Conservation (phyloP, 2,113 vertebrate species). For the Kryptolebias marmoratus region DNA sequence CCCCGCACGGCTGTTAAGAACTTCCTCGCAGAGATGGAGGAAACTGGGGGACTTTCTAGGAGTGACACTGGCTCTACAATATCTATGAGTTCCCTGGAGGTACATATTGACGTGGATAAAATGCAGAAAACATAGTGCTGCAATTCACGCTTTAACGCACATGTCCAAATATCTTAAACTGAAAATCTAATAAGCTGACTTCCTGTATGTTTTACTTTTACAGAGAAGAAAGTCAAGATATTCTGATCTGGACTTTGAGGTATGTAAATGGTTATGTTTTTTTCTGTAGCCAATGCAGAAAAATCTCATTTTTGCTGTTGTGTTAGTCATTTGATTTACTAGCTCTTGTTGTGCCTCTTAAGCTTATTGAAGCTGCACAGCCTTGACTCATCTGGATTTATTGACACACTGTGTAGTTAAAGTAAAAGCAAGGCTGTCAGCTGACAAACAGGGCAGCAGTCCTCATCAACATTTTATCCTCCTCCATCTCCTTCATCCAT, state of each 20-base stretch:
- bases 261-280: slow-evolving; percentile 78
- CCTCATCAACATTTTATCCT: slow-evolving; percentile 77
- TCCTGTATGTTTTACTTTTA: slow-evolving; percentile 66
- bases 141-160: slow-evolving; percentile 8
- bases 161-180: neutral
- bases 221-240: slow-evolving; percentile 99
- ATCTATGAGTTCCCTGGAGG: slow-evolving; percentile 99
- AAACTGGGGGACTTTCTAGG: slow-evolving; percentile 89
- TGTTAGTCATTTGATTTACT: slow-evolving; percentile 82
- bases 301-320: slow-evolving; percentile 71
- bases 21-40: slow-evolving; percentile 98
- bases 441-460: slow-evolving; percentile 78
- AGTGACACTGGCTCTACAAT: slow-evolving; percentile 99
- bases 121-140: slow-evolving; percentile 1
- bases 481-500: slow-evolving; percentile 79
- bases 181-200: neutral
- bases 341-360: slow-evolving; percentile 80
- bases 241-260: slow-evolving; percentile 99
- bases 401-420: slow-evolving; percentile 75
- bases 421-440: slow-evolving; percentile 80
- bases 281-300: slow-evolving; percentile 49
- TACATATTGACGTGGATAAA: slow-evolving; percentile 57
- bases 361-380: slow-evolving; percentile 79
- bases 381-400: slow-evolving; percentile 76
- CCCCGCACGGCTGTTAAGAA: slow-evolving; percentile 98